These are phyloP conservation scores for Rhogogaster chlorosoma DNA, from an alignment of 2,888 invertebrate genomes.

Conservation along the genomic window DNA sequence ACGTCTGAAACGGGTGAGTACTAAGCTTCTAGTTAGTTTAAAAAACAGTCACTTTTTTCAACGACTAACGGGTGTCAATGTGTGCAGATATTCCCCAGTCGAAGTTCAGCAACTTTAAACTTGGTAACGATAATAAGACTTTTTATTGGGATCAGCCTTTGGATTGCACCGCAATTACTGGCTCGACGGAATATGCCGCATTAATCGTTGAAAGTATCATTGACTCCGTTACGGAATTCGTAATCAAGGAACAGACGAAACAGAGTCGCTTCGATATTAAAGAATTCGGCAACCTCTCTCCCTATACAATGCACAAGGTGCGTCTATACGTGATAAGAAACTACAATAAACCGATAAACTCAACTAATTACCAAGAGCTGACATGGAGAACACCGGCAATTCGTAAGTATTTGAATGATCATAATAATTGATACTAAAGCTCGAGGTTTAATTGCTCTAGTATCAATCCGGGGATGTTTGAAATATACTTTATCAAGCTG, in stretches of 20 bases:
- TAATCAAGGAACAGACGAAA: neutral
- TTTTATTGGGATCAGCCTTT: constrained; percentile 61
- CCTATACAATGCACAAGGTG: constrained; percentile 55
- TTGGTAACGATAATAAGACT: constrained; percentile 35
- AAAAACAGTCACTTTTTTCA: neutral
- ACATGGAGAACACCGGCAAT: constrained; percentile 58
- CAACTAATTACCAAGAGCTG: constrained; percentile 27
- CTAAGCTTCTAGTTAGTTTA: constrained; percentile 7
- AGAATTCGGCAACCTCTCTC: neutral
- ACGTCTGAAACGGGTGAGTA: constrained; percentile 54
- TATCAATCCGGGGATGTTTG: neutral
- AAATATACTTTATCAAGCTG: neutral
- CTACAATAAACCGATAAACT: constrained; percentile 25
- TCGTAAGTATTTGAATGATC: constrained; percentile 56
- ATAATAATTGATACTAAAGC: neutral
- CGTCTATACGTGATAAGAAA: constrained; percentile 57
- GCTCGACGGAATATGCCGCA: constrained; percentile 54
- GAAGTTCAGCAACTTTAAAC: constrained; percentile 54
- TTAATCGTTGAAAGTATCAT: constrained; percentile 57
- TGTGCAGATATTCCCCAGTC: constrained; percentile 62
- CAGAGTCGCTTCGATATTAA: neutral
- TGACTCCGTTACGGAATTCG: constrained; percentile 29
- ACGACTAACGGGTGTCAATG: constrained; percentile 12
- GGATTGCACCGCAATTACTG: constrained; percentile 64
- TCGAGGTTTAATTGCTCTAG: neutral